Conservation (phyloP, 2,113 vertebrate genomes). For the Rallus limicola region DNA sequence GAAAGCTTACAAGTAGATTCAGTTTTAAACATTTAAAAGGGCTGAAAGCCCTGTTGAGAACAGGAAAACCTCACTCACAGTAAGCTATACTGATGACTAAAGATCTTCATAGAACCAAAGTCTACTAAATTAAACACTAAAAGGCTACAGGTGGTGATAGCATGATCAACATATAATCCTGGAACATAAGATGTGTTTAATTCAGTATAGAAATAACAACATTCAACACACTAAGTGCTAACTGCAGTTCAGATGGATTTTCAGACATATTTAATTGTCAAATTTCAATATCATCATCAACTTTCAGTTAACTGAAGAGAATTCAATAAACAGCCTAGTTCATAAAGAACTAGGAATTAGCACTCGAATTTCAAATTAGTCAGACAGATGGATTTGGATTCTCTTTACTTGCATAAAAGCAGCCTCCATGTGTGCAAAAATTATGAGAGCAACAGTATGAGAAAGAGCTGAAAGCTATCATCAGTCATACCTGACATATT, state of each 20-base stretch:
- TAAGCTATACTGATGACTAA: background rate
- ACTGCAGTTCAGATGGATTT: background rate
- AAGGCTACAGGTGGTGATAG: background rate
- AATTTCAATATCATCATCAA: background rate
- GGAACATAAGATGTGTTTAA: background rate
- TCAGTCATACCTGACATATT: slow-evolving; percentile 92
- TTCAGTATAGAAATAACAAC: background rate
- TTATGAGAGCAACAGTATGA: background rate
- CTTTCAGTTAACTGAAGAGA: background rate
- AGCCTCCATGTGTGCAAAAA: background rate
- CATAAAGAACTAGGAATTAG: background rate
- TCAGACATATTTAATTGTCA: background rate
- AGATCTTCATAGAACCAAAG: background rate
- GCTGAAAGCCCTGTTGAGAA: background rate
- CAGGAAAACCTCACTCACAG: background rate
- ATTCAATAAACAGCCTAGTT: background rate
- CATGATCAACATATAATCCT: background rate
- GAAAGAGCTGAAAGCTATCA: background rate
- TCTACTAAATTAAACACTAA: background rate
- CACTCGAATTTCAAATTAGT: background rate
- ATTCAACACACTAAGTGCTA: background rate
- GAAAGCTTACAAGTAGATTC: background rate
- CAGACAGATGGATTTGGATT: background rate
- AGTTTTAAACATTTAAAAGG: background rate
- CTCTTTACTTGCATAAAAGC: background rate